Percentiles rank a stretch among this genome's conserved stretches.
Conservation (phyloP, 2,797 vertebrate species). For the Tympanoctomys barrerae region DNA sequence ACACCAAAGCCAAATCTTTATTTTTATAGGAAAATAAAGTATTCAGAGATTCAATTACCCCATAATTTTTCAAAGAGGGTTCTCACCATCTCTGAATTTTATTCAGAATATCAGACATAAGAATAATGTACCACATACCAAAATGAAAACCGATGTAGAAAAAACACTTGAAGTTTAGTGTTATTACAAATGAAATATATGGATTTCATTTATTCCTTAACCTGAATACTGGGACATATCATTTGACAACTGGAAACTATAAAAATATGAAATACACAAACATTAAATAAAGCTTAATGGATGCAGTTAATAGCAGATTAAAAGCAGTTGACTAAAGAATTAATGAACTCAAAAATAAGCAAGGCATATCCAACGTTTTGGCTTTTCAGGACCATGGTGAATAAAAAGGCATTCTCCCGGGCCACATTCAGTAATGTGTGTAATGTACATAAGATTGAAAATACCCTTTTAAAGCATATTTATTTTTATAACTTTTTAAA, state of each 20-base stretch:
- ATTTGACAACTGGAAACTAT: not conserved
- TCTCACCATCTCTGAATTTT: not conserved
- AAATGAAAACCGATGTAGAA: not conserved
- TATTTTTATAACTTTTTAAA: not conserved
- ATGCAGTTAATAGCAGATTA: not conserved
- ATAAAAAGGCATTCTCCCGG: not conserved
- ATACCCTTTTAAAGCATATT: not conserved
- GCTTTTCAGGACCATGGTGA: not conserved
- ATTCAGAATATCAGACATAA: not conserved
- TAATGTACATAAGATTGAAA: not conserved
- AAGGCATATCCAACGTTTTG: not conserved
- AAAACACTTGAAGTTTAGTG: not conserved
- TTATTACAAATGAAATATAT: not conserved
- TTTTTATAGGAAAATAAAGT: not conserved
- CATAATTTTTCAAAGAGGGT: not conserved
- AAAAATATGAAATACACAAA: not conserved
- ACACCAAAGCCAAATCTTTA: not conserved
- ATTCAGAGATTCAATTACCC: not conserved
- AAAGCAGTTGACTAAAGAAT: not conserved
- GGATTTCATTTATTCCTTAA: not conserved
- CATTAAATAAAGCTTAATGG: not conserved
- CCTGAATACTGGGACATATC: not conserved
- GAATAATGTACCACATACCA: not conserved
- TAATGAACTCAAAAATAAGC: not conserved
- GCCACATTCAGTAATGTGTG: not conserved